Base-by-base conservation (phyloP, 2,113 vertebrate species). In the Abramis brama region DNA sequence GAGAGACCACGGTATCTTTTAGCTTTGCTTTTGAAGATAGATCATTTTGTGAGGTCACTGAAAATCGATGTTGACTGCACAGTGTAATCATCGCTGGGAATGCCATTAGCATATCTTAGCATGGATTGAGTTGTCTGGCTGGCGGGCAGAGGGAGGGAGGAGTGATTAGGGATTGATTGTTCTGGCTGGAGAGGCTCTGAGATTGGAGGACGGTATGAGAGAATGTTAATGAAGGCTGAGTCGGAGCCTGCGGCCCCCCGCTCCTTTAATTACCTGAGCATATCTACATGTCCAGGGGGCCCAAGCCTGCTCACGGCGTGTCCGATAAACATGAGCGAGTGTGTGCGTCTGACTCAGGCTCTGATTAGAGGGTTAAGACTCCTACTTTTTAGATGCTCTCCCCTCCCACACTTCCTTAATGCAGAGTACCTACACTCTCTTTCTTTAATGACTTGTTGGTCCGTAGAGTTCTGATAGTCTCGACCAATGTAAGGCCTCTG, bases 91-190 rank as follows among this genome's bases (percentile, higher is more conserved):
- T 93, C 89, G 88, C 75, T 23, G 88, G 91, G 92, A 95, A 95
- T 93, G 93, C 91, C 89, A 95, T 95, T 95, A 94, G 92, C 94
- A 95, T 94, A 94, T 93, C 36, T 93, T 93, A 93, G 91, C 85
- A 75, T 85, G 89, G 70, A 94, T 95, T 95, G 94, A 94, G 92
- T 92, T 91, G 92, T 94, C 91, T 92, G 85, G 74, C 90, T 91
- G 91, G 90, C 91, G 90, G 86, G 70, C 71, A 62, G 83, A 86
- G 84, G 86, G 83, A 71, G 86, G 83, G 80, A 89, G 89, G 79
- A 85, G 86, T 91, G 91, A 92, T 91, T 92, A 92, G 85, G 88
- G 89, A 92, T 91, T 94, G 92, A 95, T 95, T 94, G 92, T 94
- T 91, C 91, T 90, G 91, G 92, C 90, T 91, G 89, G 91, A 91